Evolutionary conservation across 2,797 vertebrate genomes (phyloP).

Genomic region (Chiroxiphia lanceolata): DNA sequence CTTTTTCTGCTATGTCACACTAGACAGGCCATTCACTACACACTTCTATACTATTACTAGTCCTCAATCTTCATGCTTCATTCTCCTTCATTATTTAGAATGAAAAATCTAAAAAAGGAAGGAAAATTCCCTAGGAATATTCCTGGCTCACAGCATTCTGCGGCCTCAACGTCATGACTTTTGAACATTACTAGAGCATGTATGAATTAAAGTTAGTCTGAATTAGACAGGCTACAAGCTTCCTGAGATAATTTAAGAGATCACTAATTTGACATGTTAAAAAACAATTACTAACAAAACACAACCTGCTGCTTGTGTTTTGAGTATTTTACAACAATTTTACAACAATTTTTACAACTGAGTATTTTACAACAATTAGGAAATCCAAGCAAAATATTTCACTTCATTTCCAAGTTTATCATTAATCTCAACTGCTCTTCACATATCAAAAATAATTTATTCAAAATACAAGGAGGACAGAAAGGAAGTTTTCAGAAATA

Average conservation of each 20-base stretch:
- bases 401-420: background rate
- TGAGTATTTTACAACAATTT: background rate
- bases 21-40: background rate
- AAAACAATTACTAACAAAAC: background rate
- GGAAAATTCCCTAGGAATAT: background rate
- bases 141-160: background rate
- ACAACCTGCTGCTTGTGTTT: background rate
- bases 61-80: background rate
- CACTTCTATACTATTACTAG: background rate
- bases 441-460: background rate
- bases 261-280: background rate
- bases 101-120: background rate
- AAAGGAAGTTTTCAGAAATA: background rate
- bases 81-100: conserved; percentile 18
- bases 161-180: background rate
- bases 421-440: background rate
- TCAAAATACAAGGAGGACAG: background rate
- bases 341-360: too few relatives aligned
- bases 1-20: background rate
- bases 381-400: background rate
- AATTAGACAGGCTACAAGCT: background rate
- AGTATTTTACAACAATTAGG: background rate
- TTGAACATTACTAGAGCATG: background rate
- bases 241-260: background rate
- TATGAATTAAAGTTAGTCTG: background rate